Percentiles rank a stretch among this genome's conserved stretches.
Evolutionary conservation across 2,797 vertebrate species (phyloP).

Genomic region (Rhincodon typus): DNA sequence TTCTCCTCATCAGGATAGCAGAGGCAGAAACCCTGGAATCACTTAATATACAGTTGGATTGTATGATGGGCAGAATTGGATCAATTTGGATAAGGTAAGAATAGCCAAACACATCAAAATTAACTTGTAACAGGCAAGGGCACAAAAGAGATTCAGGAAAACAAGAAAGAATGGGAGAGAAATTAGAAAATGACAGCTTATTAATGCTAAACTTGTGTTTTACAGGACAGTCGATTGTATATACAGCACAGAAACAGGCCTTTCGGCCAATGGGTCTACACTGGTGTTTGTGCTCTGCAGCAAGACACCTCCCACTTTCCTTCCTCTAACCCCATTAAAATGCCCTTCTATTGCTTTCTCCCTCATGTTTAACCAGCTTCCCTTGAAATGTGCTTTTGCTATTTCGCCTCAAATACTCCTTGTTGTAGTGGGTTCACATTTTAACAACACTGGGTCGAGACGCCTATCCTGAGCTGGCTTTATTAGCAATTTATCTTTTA

Average conservation of each 20-base stretch:
- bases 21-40: neutral
- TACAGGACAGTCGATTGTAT: neutral
- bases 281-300: neutral
- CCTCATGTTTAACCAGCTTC: neutral
- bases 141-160: neutral
- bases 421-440: no score
- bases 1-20: neutral
- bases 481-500: neutral
- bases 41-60: neutral
- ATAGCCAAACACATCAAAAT: neutral
- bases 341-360: neutral
- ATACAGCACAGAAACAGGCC: neutral
- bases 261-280: neutral
- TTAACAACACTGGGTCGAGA: neutral
- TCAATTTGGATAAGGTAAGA: neutral
- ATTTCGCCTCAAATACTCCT: neutral
- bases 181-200: neutral
- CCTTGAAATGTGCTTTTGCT: neutral
- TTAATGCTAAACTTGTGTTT: neutral
- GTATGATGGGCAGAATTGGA: neutral
- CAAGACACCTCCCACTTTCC: neutral
- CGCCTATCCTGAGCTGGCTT: neutral
- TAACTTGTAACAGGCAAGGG: neutral
- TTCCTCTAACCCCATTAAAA: neutral
- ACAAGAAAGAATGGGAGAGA: neutral